phyloP scores from a whole-genome alignment of 2,888 invertebrate species.

The Chironomus riparius region DNA sequence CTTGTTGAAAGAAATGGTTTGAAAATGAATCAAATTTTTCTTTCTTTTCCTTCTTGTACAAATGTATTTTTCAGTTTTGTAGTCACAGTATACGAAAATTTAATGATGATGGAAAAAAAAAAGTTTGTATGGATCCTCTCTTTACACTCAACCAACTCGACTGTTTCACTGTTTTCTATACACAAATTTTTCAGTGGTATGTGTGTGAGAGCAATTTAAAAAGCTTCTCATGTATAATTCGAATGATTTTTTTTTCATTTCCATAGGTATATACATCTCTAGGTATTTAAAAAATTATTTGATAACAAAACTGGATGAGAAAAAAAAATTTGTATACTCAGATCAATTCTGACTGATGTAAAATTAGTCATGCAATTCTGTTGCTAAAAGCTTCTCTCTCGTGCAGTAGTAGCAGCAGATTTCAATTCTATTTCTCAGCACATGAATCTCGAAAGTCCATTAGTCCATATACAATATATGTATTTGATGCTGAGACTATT shows the following conservation, averaged over 20 bases:
- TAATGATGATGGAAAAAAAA: neutral
- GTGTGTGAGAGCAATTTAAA: neutral
- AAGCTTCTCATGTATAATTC: neutral
- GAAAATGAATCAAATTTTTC: conserved; percentile 18
- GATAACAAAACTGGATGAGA: neutral
- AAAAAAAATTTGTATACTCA: no score
- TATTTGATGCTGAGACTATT: neutral
- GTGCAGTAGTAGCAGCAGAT: no score
- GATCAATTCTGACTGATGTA: no score
- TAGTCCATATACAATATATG: no score
- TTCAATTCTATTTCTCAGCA: no score
- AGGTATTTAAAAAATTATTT: neutral
- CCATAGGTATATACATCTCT: neutral
- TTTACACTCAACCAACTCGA: conserved; percentile 21
- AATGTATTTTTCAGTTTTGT: no score
- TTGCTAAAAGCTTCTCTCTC: no score
- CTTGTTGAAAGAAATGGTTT: conserved; percentile 17
- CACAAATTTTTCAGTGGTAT: neutral
- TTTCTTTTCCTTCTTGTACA: conserved; percentile 23
- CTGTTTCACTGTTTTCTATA: neutral
- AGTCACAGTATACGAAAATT: no score
- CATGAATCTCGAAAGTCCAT: no score
- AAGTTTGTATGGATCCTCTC: conserved; percentile 11
- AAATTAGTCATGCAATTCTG: no score
- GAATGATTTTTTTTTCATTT: neutral